Base-by-base conservation (phyloP, 2,113 vertebrate genomes). In the Heterotis niloticus region DNA sequence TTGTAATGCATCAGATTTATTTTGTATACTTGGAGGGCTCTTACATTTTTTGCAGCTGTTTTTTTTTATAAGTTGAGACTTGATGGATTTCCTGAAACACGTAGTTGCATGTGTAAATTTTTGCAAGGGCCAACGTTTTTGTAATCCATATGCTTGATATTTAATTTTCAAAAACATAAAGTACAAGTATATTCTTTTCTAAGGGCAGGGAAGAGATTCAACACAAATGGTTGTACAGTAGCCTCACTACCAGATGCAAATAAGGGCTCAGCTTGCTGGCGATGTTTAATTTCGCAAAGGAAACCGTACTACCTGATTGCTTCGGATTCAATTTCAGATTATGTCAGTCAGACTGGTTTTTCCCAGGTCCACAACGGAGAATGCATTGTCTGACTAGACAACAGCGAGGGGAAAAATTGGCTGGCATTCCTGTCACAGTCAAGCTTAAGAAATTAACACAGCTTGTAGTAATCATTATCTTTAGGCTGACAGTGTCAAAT, bases 261-360 rank as follows among this genome's bases (percentile, higher is more conserved):
- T 59, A 13, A 74, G 28, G 54, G 52, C n/a, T 17, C 52, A 26
- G 52, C 54, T 23, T 59, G 54, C 52, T 10, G 71, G 23, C 57
- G 20, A 57, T 74, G 54, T 51, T 74, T 74, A 74, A 74, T 74
- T 54, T 74, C 57, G 71, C 71, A 17, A 20, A 57, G 71, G 71
- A 74, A 74, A 26, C 54, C 20, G 34, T 20, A 57, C 52, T 57
- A 74, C 71, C 71, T 74, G 71, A 74, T 57, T 74, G 71, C 54
- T 59, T 52, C 71, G 71, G 71, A 74, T 74, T 54, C 71, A 74
- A 74, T 74, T 74, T 54, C 71, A 74, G 71, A 74, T 74, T 74
- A 57, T 74, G 71, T 74, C 71, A 74, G 51, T 74, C 71, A 74
- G 54, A 16, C 71, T 59, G 26, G 71, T 26, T 74, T 74, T 59